These are phyloP conservation scores for Lydus trimaculatus DNA, from an alignment of 2,888 invertebrate species.

Conservation along the genomic window DNA sequence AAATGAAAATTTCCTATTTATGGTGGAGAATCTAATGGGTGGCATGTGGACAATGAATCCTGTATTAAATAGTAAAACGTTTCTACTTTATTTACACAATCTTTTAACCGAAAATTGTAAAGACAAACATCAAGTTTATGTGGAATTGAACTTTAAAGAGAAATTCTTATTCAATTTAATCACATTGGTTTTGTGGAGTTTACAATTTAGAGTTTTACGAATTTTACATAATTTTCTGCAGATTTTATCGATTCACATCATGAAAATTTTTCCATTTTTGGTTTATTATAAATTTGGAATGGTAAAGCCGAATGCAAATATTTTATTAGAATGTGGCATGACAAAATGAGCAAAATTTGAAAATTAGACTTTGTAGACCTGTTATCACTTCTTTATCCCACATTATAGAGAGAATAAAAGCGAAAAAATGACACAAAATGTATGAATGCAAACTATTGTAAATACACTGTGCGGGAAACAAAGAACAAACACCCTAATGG, in stretches of 20 bases:
- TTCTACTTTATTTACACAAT: constrained; percentile 59
- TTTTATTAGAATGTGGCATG: not conserved
- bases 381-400: too few species aligned
- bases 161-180: constrained; percentile 33
- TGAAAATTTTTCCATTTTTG: constrained; percentile 73
- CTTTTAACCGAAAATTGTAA: constrained; percentile 24
- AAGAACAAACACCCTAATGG: too few species aligned
- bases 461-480: too few species aligned
- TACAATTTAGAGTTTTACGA: constrained; percentile 61
- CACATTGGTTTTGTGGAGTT: constrained; percentile 29
- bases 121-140: constrained; percentile 27
- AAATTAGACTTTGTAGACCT: too few species aligned
- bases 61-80: constrained; percentile 65
- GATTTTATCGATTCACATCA: constrained; percentile 66
- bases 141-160: constrained; percentile 28
- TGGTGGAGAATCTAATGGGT: constrained; percentile 70
- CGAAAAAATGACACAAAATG: too few species aligned
- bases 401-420: too few species aligned
- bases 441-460: too few species aligned
- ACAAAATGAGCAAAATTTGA: not conserved
- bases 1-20: constrained; percentile 69
- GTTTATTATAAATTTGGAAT: constrained; percentile 73
- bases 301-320: constrained; percentile 64
- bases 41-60: constrained; percentile 77
- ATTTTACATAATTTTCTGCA: constrained; percentile 69